A percentile compares a stretch with the other conserved stretches of the same genome.
phyloP scores from a whole-genome alignment of 2,888 invertebrate genomes.

The Aleiodes testaceus region DNA sequence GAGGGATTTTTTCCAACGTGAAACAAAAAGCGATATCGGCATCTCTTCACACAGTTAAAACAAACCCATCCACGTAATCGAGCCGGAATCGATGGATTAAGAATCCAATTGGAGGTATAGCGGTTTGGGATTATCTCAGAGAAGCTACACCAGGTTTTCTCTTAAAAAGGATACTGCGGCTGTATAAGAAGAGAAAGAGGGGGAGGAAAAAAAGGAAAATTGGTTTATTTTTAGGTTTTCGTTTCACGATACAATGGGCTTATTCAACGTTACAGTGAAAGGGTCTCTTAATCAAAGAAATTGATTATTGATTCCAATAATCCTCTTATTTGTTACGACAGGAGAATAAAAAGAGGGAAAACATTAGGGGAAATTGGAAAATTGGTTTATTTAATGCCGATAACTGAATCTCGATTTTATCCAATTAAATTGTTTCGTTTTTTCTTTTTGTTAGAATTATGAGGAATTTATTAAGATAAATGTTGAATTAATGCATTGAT shows the following conservation, averaged over 20 bases:
- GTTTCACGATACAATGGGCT: conserved; percentile 23
- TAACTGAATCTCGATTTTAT: too few relatives aligned
- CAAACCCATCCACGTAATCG: conserved; percentile 57
- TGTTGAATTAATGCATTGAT: too few relatives aligned
- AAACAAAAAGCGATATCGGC: conserved; percentile 34
- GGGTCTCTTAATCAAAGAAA: conserved; percentile 12
- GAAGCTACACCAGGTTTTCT: too few relatives aligned
- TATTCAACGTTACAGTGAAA: conserved; percentile 8
- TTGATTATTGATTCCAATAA: conserved; percentile 18
- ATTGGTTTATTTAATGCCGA: too few relatives aligned
- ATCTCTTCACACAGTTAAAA: conserved; percentile 51
- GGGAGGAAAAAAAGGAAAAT: background rate
- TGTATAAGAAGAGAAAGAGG: too few relatives aligned
- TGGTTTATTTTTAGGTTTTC: conserved; percentile 18
- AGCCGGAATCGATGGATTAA: conserved; percentile 63
- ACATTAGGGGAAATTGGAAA: too few relatives aligned
- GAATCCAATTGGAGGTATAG: conserved; percentile 59
- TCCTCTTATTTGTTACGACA: conserved; percentile 9
- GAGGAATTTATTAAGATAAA: too few relatives aligned
- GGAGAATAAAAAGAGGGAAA: too few relatives aligned
- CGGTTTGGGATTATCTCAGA: conserved; percentile 31
- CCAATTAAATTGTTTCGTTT: too few relatives aligned
- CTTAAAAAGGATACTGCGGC: too few relatives aligned
- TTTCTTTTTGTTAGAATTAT: too few relatives aligned
- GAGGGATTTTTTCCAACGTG: conserved; percentile 15